Base-by-base conservation (phyloP, 2,888 invertebrate species). In the Desoria tigrina region DNA sequence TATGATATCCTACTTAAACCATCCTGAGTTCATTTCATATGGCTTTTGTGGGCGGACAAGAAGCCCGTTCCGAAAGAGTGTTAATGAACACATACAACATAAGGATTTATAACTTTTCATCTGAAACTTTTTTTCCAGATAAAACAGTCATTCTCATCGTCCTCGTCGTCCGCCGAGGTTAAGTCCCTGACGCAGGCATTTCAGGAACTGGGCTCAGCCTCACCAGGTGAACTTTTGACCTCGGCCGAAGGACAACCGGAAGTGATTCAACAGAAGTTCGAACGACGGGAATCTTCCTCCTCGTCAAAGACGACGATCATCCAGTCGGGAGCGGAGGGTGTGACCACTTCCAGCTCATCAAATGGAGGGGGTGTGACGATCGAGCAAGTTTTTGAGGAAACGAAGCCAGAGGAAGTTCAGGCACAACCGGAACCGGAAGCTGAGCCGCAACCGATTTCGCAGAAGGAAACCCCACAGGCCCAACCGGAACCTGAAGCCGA, bases 401-500 rank as follows among this genome's bases (percentile, higher is more conserved):
- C 37, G 16, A 37, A n/a, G 18, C n/a, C n/a, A n/a, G n/a, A n/a
- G n/a, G n/a, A n/a, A n/a, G 50, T 2, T 37, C 9, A 61, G 18
- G 32, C 21, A 16, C 27, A 21, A 42, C 39, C 45, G 2, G 54
- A 18, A 6, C 49, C 16, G 21, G 42, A 37, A 7, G 14, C 58
- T 23, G 45, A 63, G 26, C 27, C 28, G 9, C 24, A 37, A 9
- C 55, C 39, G 54, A 39, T 23, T 26, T 45, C 42, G 1, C 45
- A 27, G 59, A 53, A 42, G 39, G 50, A 23, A 4, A 57, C 18
- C 32, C 37, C 37, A 24, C 42, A 70, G 78, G 83, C 83, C 63
- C 80, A 83, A 74, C 83, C 84, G 77, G 84, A 83, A 55, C 49
- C 55, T 24, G 45, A 32, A 14, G 42, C 16, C 21, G 14, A 62